Percentiles rank a stretch among this genome's conserved stretches.
Evolutionary conservation across 1,140 invertebrate species (phyloP).

Genomic region (Triops cancriformis): DNA sequence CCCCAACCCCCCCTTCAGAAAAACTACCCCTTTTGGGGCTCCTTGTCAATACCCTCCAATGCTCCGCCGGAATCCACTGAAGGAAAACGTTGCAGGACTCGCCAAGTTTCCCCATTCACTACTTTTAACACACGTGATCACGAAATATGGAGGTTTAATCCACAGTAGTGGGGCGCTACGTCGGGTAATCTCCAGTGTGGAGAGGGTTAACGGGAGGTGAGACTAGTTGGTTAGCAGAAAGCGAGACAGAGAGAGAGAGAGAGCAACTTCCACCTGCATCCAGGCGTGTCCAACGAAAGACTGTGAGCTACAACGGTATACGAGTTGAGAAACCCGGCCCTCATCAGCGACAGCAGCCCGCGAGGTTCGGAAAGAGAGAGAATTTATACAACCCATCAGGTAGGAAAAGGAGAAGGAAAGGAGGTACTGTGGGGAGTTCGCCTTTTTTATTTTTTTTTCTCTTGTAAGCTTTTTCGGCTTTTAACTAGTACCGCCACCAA

Average conservation of each 20-base stretch:
- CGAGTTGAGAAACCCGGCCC: constrained; percentile 11
- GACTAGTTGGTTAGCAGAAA: no score
- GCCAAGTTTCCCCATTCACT: no score
- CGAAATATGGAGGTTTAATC: no score
- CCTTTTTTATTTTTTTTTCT: no score
- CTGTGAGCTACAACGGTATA: background rate
- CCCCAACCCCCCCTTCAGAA: background rate
- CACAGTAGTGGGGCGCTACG: no score
- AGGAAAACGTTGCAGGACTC: no score
- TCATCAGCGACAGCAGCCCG: background rate
- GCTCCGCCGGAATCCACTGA: no score
- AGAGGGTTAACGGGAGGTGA: no score
- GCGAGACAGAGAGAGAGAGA: no score
- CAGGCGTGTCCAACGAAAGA: background rate
- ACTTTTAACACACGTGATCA: no score
- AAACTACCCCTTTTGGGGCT: background rate
- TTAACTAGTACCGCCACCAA: constrained; percentile 2
- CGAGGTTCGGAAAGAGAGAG: background rate
- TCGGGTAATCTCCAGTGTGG: no score
- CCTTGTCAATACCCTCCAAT: background rate
- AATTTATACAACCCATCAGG: background rate
- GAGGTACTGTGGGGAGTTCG: background rate
- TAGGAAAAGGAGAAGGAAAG: background rate
- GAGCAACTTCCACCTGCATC: background rate
- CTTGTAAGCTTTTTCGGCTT: background rate